Evolutionary conservation across 2,888 invertebrate species (phyloP).

Genomic region (Leistus spinibarbis): DNA sequence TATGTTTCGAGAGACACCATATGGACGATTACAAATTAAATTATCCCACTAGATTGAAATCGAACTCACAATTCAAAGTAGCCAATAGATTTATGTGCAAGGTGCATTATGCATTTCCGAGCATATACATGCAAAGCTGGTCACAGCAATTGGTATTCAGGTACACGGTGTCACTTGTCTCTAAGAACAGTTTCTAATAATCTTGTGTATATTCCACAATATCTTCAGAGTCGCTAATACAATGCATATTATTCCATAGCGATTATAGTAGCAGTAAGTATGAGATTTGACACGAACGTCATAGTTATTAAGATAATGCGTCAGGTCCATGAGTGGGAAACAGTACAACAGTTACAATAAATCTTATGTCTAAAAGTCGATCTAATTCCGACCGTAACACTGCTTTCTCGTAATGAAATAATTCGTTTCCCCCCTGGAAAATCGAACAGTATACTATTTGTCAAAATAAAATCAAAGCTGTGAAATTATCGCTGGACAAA

Average conservation of each 20-base stretch:
- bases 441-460: too few relatives aligned
- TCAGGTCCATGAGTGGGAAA: too few relatives aligned
- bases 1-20: too few relatives aligned
- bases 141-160: constrained; percentile 29
- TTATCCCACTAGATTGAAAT: background rate
- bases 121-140: constrained; percentile 8
- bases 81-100: constrained; percentile 30
- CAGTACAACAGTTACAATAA: too few relatives aligned
- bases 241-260: background rate
- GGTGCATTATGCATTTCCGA: constrained; percentile 26
- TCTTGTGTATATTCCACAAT: background rate
- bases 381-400: too few relatives aligned
- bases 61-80: constrained; percentile 8
- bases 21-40: background rate
- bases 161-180: background rate
- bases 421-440: too few relatives aligned
- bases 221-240: background rate
- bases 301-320: too few relatives aligned
- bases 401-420: too few relatives aligned
- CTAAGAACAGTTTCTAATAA: background rate
- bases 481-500: background rate
- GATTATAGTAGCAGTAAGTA: too few relatives aligned
- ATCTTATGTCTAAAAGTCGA: too few relatives aligned
- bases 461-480: too few relatives aligned
- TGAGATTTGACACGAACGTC: too few relatives aligned